A percentile compares a stretch with the other conserved stretches of the same genome.
Evolutionary conservation across 2,888 invertebrate species (phyloP).

Genomic region (Parnassius orleans): DNA sequence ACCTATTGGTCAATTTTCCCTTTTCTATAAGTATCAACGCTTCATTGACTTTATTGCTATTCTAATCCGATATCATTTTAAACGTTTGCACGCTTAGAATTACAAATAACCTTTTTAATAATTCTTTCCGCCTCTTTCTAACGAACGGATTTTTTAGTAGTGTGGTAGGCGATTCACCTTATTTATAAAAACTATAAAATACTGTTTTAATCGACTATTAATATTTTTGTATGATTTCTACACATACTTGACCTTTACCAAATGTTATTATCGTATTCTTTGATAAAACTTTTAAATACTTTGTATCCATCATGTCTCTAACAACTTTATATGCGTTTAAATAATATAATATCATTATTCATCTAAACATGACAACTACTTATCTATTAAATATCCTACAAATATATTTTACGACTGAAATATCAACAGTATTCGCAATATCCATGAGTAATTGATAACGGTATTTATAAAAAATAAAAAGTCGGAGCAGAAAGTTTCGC

Average conservation of each 20-base stretch:
- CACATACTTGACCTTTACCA: background rate
- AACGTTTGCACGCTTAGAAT: constrained; percentile 9
- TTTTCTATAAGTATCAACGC: constrained; percentile 52
- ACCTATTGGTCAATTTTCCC: constrained; percentile 60
- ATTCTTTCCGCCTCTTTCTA: background rate
- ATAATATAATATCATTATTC: too few relatives aligned
- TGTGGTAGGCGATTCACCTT: too few relatives aligned
- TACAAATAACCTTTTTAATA: background rate
- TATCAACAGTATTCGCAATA: background rate
- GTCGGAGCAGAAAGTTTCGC: constrained; percentile 18
- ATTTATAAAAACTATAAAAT: too few relatives aligned
- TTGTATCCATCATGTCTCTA: background rate
- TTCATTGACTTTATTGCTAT: constrained; percentile 52
- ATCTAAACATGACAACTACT: background rate
- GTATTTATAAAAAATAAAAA: constrained; percentile 11
- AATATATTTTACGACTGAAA: constrained; percentile 4
- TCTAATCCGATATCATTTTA: constrained; percentile 20
- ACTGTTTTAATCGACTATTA: too few relatives aligned
- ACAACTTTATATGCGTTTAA: too few relatives aligned
- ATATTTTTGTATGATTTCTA: too few relatives aligned
- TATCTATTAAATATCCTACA: constrained; percentile 2
- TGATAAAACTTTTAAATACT: background rate
- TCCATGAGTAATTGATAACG: constrained; percentile 22
- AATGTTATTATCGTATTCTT: too few relatives aligned
- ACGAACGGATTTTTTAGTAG: background rate